Evolutionary conservation across 1,140 invertebrate species (phyloP).

Genomic region (Heliconius hewitsoni): DNA sequence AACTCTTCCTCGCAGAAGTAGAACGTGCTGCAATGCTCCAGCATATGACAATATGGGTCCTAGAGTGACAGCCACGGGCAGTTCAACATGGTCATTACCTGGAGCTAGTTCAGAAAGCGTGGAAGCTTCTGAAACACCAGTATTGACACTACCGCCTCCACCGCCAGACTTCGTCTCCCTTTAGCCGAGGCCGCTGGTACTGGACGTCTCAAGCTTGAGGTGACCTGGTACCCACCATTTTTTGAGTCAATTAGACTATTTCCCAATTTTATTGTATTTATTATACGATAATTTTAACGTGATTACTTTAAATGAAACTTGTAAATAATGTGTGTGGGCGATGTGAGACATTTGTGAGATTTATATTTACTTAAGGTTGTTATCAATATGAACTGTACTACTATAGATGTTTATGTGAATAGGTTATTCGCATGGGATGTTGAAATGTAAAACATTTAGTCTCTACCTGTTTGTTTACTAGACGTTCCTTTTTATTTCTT

Average conservation of each 20-base stretch:
- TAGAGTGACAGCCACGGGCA: constrained; percentile 91
- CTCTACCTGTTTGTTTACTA: constrained; percentile 64
- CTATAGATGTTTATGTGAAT: constrained; percentile 62
- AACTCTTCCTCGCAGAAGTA: constrained; percentile 64
- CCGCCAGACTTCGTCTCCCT: constrained; percentile 77
- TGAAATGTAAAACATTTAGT: constrained; percentile 64
- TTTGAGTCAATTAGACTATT: constrained; percentile 78
- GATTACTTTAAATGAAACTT: constrained; percentile 60
- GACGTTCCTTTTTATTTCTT: constrained; percentile 63
- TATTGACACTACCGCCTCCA: constrained; percentile 68
- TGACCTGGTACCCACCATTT: constrained; percentile 71
- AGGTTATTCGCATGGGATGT: constrained; percentile 66
- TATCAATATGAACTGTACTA: constrained; percentile 71
- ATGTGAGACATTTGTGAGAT: constrained; percentile 75
- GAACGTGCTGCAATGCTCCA: constrained; percentile 75
- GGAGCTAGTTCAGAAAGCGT: constrained; percentile 79
- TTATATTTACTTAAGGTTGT: constrained; percentile 72
- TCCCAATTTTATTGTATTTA: constrained; percentile 70
- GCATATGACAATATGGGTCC: constrained; percentile 95
- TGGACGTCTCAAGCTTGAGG: constrained; percentile 70
- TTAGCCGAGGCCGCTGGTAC: constrained; percentile 77
- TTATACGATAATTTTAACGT: constrained; percentile 59
- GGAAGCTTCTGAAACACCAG: constrained; percentile 66
- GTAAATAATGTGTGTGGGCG: constrained; percentile 60
- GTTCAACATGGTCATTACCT: constrained; percentile 90